Percentiles rank a stretch among this genome's conserved stretches.
These are phyloP conservation scores for Leptosomus discolor DNA, from an alignment of 2,113 vertebrate genomes.

Conservation along the genomic window DNA sequence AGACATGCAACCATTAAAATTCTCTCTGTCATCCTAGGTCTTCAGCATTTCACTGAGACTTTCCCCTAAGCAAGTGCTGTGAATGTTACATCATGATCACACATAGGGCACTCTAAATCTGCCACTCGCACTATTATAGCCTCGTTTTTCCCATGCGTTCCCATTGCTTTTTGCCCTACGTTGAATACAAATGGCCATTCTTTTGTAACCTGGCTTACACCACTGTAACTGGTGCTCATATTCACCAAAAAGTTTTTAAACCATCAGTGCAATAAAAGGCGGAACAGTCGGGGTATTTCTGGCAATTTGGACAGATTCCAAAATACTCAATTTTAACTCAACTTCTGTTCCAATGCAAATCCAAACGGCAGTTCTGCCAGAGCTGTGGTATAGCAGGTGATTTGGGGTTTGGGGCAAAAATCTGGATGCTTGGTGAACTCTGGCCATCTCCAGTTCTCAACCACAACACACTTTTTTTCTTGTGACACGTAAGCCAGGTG, in stretches of 20 bases:
- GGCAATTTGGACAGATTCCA: background rate
- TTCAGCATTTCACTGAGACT: background rate
- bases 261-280: background rate
- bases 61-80: background rate
- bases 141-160: background rate
- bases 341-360: background rate
- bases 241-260: background rate
- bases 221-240: background rate
- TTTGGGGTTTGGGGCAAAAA: background rate
- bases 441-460: background rate
- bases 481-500: background rate
- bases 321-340: background rate
- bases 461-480: background rate
- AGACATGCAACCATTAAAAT: background rate
- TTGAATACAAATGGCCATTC: background rate
- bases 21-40: background rate
- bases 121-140: background rate
- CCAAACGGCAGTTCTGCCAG: background rate
- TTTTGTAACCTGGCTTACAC: background rate
- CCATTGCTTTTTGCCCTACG: background rate
- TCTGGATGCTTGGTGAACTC: background rate
- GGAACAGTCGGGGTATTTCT: background rate
- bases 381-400: background rate
- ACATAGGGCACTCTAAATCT: background rate
- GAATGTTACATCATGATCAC: background rate